These are phyloP conservation scores for Patella ulyssiponensis DNA, from an alignment of 2,888 invertebrate species.

Conservation along the genomic window DNA sequence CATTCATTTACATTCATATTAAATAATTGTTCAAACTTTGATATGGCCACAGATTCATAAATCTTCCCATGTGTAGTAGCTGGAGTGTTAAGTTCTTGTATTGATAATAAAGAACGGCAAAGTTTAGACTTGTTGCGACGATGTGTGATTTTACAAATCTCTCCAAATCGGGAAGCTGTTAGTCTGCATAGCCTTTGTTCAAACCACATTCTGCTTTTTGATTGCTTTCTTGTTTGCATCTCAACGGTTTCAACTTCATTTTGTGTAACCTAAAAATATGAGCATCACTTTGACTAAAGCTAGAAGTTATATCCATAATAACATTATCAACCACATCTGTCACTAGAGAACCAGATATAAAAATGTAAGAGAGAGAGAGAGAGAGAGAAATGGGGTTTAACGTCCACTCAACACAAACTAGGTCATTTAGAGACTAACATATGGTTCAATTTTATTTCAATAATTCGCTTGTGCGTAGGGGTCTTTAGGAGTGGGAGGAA, in stretches of 20 bases:
- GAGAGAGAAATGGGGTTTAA: no score
- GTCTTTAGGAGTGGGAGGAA: no score
- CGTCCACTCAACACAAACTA: no score
- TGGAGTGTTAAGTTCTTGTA: slow-evolving; percentile 6
- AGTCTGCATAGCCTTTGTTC: slow-evolving; percentile 30
- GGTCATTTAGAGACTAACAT: no score
- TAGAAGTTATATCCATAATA: no score
- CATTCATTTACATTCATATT: slow-evolving; percentile 16
- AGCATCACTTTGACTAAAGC: no score
- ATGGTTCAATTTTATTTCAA: no score
- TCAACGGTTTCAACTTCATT: slow-evolving; percentile 16
- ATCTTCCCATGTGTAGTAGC: slow-evolving; percentile 34
- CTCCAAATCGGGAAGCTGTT: slow-evolving; percentile 42
- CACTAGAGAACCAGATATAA: no score
- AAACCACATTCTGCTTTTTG: slow-evolving; percentile 23
- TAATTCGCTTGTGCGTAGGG: no score
- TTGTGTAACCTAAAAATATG: no score
- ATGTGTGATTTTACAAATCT: slow-evolving; percentile 28
- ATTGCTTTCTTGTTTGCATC: slow-evolving; percentile 28
- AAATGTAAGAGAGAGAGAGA: no score
- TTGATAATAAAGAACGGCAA: slow-evolving; percentile 19
- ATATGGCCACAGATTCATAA: slow-evolving; percentile 31
- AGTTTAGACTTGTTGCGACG: slow-evolving; percentile 30
- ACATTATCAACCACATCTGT: no score
- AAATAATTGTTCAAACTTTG: slow-evolving; percentile 23